A percentile compares a stretch with the other conserved stretches of the same genome.
These are phyloP conservation scores for Probosciger aterrimus DNA, from an alignment of 2,113 vertebrate species.

Conservation along the genomic window DNA sequence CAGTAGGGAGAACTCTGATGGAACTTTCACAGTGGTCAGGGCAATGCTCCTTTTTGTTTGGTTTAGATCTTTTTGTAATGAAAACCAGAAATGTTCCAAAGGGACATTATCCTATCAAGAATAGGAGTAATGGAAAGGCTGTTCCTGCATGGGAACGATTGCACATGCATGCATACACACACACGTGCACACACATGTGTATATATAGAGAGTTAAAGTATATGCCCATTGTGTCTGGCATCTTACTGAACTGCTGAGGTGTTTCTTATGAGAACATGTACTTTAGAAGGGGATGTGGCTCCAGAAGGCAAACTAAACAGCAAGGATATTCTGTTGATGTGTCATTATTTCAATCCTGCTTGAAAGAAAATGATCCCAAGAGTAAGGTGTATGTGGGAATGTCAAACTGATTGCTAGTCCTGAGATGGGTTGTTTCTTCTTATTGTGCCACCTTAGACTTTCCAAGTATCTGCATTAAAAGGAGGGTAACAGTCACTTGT, in stretches of 20 bases:
- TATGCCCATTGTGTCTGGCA: neutral
- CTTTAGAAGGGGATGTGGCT: neutral
- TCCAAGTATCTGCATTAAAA: neutral
- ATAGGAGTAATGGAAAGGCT: neutral
- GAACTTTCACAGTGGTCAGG: neutral
- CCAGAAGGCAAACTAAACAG: neutral
- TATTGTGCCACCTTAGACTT: neutral
- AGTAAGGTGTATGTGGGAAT: neutral
- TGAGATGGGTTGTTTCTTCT: neutral
- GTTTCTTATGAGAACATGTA: neutral
- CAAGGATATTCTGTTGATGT: neutral
- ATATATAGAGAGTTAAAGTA: neutral
- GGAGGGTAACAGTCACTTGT: neutral
- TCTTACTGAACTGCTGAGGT: neutral
- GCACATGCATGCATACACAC: neutral
- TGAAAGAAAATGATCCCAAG: neutral
- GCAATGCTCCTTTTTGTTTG: neutral
- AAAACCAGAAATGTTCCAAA: neutral
- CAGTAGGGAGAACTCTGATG: neutral
- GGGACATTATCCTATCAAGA: neutral
- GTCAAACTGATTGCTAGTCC: neutral
- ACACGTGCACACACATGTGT: too few relatives aligned
- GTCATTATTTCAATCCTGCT: neutral
- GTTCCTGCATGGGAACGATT: neutral
- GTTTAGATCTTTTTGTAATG: neutral